Percentiles rank a stretch among this genome's conserved stretches.
These are phyloP conservation scores for Ginglymostoma cirratum DNA, from an alignment of 2,113 vertebrate species.

Conservation along the genomic window DNA sequence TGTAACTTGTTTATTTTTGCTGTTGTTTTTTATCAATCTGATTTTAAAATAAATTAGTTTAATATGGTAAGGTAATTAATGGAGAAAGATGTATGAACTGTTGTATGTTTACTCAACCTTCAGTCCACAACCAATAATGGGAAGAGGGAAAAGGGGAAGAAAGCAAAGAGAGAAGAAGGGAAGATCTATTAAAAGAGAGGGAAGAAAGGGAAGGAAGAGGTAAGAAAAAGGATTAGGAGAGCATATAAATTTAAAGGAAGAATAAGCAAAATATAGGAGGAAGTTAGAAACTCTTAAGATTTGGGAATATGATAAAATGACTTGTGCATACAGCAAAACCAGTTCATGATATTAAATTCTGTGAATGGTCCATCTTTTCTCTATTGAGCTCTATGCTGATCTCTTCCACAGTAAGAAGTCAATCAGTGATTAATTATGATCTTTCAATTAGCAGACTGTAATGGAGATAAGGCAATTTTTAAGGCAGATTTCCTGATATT, in stretches of 20 bases:
- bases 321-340: background rate
- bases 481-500: background rate
- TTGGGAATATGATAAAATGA: background rate
- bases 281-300: conserved; percentile 35
- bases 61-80: conserved; percentile 28
- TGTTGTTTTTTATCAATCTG: conserved; percentile 15
- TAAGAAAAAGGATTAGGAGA: conserved; percentile 16
- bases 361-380: background rate
- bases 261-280: conserved; percentile 4
- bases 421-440: background rate
- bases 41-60: conserved; percentile 18
- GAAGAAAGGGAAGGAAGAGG: conserved; percentile 38
- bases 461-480: background rate
- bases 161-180: conserved; percentile 37
- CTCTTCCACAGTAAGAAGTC: background rate
- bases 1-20: background rate
- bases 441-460: background rate
- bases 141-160: conserved; percentile 38
- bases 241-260: background rate
- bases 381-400: background rate
- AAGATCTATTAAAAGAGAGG: conserved; percentile 38
- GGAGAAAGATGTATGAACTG: conserved; percentile 24
- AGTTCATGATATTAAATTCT: background rate
- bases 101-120: conserved; percentile 35
- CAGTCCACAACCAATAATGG: conserved; percentile 36